These are phyloP conservation scores for Rotaria socialis DNA, from an alignment of 2,888 invertebrate species.

Conservation along the genomic window DNA sequence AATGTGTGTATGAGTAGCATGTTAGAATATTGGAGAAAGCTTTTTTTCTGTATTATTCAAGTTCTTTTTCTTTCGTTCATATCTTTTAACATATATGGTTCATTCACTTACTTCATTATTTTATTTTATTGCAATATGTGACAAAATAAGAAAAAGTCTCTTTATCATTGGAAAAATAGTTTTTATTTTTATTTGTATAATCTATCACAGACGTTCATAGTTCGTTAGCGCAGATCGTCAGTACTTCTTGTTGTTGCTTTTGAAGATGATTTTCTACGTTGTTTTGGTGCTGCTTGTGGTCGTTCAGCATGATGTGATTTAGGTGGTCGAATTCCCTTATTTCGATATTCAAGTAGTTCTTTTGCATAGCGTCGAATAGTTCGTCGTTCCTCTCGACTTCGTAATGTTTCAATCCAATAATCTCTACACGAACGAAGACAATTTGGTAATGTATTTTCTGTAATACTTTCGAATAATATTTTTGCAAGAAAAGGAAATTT, in stretches of 20 bases:
- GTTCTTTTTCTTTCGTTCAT: not conserved
- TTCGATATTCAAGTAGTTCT: not conserved
- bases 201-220: too few species aligned
- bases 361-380: not conserved
- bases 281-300: not conserved
- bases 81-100: not conserved
- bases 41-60: not conserved
- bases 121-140: not conserved
- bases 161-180: not conserved
- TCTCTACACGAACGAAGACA: constrained; percentile 11
- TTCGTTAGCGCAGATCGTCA: too few species aligned
- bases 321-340: not conserved
- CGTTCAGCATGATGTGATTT: not conserved
- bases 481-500: constrained; percentile 17
- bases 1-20: not conserved
- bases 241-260: too few species aligned
- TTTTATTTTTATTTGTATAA: not conserved
- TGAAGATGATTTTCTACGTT: too few species aligned
- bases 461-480: not conserved
- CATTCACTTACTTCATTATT: not conserved
- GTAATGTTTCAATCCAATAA: constrained; percentile 32
- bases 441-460: not conserved
- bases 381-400: not conserved
- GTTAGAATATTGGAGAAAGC: not conserved
- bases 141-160: not conserved